Evolutionary conservation across 2,797 vertebrate species (phyloP).

Genomic region (Malurus leucopterus): DNA sequence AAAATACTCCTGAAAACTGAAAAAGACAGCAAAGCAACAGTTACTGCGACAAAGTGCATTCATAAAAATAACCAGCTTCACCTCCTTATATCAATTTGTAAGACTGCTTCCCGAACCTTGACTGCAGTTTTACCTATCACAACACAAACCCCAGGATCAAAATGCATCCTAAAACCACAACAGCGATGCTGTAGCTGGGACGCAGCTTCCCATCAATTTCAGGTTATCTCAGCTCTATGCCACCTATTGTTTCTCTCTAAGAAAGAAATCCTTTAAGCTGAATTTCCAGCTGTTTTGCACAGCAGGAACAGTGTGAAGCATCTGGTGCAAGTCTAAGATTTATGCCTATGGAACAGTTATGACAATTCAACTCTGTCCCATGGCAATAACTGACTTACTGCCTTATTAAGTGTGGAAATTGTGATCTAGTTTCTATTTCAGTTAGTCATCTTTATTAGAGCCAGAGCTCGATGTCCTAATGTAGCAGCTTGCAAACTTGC

Average conservation of each 20-base stretch:
- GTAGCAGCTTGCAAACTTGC: not conserved
- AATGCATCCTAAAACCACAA: not conserved
- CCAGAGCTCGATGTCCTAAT: not conserved
- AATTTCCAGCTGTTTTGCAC: constrained; percentile 33
- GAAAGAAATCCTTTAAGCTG: not conserved
- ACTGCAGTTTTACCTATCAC: not conserved
- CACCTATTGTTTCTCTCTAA: not conserved
- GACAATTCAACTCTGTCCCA: not conserved
- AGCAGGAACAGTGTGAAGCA: constrained; percentile 7
- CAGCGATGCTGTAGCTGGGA: not conserved
- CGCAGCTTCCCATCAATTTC: not conserved
- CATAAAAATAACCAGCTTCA: not conserved
- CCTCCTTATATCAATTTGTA: not conserved
- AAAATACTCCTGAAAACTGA: not conserved
- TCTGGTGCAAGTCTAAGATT: constrained; percentile 12
- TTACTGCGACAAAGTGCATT: not conserved
- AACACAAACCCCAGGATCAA: not conserved
- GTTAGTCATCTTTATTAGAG: not conserved
- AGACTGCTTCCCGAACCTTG: rapidly evolving
- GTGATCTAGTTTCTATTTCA: constrained; percentile 1
- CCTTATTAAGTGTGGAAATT: constrained; percentile 46
- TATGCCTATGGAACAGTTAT: not conserved
- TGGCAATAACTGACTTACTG: not conserved
- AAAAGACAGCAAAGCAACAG: not conserved
- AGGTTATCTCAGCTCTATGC: not conserved